Base-by-base conservation (phyloP, 2,797 vertebrate genomes). In the Esox lucius region DNA sequence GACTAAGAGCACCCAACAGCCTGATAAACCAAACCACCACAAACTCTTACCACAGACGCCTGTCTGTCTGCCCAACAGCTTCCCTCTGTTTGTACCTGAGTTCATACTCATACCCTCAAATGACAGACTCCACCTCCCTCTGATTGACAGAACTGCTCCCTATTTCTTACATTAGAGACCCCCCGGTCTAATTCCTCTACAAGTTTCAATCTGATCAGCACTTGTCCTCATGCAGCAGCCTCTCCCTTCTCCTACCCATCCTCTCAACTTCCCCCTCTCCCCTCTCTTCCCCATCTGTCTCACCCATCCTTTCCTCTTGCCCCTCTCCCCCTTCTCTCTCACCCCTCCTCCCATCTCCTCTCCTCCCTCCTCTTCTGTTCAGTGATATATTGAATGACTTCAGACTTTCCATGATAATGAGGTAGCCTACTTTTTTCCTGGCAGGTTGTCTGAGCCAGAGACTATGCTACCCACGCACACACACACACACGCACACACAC, bases 121-220 rank as follows among this genome's bases (percentile, higher is more conserved):
- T 9, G 24, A 62, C 71, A 17, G 16, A 51, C 51, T 19, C 51
- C 7, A 39, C 7, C 35, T 39, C n/a, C n/a, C n/a, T n/a, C 48
- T 49, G 48, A 49, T 16, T 49, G 48, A 17, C 48, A 48, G 48
- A 17, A 16, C 17, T 4, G 51, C 35, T 39, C 3, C 35, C 35
- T 39, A 39, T 39, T 39, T 39, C 39, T 39, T 0, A 53, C 5
- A n/a, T 68, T 56, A 64, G 26, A 56, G 26, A 33, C 39, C 72
- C 48, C 26, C 9, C 31, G 64, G 68, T 68, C 67, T 49, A 74
- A 68, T 76, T 67, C 75, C 46, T 61, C 64, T 42, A 51, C 70
- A 17, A 16, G 16, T 51, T 51, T 51, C 48, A 3, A 15, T 16
- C 15, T 49, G 48, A 6, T 51, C 15, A 4, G 15, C 13, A 49